phyloP scores from a whole-genome alignment of 2,797 vertebrate species.

The Ctenosaura bakeri region DNA sequence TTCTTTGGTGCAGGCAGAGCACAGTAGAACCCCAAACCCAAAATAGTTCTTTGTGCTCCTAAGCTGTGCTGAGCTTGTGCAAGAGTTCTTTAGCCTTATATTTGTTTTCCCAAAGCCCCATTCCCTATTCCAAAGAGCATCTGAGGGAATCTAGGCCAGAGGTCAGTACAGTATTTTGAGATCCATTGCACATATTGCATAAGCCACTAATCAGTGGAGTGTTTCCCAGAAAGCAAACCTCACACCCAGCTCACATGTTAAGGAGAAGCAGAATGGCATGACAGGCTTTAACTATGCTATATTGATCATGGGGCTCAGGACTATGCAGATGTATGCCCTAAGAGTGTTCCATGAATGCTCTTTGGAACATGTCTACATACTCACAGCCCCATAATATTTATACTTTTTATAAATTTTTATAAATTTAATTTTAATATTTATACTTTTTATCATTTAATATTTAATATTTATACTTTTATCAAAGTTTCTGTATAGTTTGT shows the following conservation, averaged over 20 bases:
- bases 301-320: neutral
- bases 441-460: too few species aligned
- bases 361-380: neutral
- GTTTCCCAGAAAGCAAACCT: slow-evolving; percentile 74
- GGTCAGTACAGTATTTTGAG: slow-evolving; percentile 48
- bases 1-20: neutral
- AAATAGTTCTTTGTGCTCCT: neutral
- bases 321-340: neutral
- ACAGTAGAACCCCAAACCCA: neutral
- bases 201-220: slow-evolving; percentile 69
- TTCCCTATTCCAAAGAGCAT: slow-evolving; percentile 18
- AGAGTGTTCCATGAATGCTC: too few species aligned
- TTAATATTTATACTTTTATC: too few species aligned
- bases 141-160: slow-evolving; percentile 66
- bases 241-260: slow-evolving; percentile 57
- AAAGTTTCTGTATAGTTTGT: too few species aligned
- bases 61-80: neutral
- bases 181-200: slow-evolving; percentile 70
- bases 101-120: neutral
- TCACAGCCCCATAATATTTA: neutral
- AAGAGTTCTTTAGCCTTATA: neutral
- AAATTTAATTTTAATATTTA: too few species aligned
- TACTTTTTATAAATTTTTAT: too few species aligned
- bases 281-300: neutral
- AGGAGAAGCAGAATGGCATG: slow-evolving; percentile 27